A percentile compares a stretch with the other conserved stretches of the same genome.
phyloP scores from a whole-genome alignment of 2,888 invertebrate genomes.

The Trilocha varians region DNA sequence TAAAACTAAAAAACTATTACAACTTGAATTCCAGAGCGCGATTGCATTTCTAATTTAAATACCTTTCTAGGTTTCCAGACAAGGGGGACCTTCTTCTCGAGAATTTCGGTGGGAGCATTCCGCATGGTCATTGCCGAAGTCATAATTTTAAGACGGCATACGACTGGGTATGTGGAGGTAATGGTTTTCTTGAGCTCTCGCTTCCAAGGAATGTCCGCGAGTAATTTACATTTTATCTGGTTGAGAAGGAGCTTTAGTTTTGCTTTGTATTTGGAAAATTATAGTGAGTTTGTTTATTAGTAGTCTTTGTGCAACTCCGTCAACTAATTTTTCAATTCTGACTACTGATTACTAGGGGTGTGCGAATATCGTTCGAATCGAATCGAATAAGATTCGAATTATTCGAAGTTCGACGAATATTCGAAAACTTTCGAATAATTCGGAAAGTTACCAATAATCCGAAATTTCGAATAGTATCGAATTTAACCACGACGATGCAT shows the following conservation, averaged over 20 bases:
- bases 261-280: no score
- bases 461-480: no score
- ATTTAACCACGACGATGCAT: no score
- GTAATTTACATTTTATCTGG: neutral
- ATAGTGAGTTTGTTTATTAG: no score
- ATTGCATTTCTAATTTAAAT: constrained; percentile 53
- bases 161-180: constrained; percentile 33
- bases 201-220: neutral
- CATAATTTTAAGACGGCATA: constrained; percentile 49
- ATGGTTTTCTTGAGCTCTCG: constrained; percentile 38
- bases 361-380: no score
- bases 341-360: no score
- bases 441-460: no score
- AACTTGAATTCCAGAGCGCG: constrained; percentile 24
- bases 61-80: constrained; percentile 34
- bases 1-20: neutral
- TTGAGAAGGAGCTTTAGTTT: neutral
- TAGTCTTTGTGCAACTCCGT: no score
- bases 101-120: constrained; percentile 55
- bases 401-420: no score
- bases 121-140: constrained; percentile 64
- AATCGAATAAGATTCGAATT: no score
- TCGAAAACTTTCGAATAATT: no score
- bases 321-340: no score
- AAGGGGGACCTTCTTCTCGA: constrained; percentile 22